phyloP scores from a whole-genome alignment of 1,140 invertebrate genomes.

The Diabrotica undecimpunctata region DNA sequence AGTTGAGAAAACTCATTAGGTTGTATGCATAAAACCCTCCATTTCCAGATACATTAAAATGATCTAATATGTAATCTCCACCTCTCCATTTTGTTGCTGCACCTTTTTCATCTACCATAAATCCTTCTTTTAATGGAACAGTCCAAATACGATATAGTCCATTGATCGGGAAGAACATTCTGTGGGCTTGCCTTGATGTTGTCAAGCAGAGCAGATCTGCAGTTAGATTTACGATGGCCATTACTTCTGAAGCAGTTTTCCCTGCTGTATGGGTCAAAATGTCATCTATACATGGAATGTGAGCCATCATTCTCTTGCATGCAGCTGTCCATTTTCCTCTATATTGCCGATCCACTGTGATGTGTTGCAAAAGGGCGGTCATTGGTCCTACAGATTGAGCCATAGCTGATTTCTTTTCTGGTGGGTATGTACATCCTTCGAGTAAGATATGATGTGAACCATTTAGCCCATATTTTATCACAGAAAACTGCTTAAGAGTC shows the following conservation, averaged over 20 bases:
- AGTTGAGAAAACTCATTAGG: neutral
- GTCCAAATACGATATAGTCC: neutral
- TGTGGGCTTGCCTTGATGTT: constrained; percentile 3
- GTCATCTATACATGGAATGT: neutral
- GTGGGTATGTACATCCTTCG: constrained; percentile 21
- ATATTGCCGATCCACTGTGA: neutral
- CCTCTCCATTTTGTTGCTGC: neutral
- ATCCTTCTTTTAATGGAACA: too few relatives aligned
- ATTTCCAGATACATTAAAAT: neutral
- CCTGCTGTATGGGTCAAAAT: neutral
- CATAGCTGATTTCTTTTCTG: constrained; percentile 21
- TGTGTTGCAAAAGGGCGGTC: constrained; percentile 11
- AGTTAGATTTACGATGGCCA: neutral
- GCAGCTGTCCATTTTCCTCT: constrained; percentile 1
- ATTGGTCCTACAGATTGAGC: constrained; percentile 21
- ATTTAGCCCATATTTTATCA: constrained; percentile 18
- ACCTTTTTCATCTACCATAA: too few relatives aligned
- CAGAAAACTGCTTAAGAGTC: neutral
- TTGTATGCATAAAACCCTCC: neutral
- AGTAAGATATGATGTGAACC: constrained; percentile 20
- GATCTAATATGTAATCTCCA: neutral
- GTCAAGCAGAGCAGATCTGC: neutral
- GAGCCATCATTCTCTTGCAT: neutral
- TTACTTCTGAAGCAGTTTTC: neutral
- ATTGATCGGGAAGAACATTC: constrained; percentile 6